Evolutionary conservation across 2,797 vertebrate genomes (phyloP).

Genomic region (Adelosebastes latens): DNA sequence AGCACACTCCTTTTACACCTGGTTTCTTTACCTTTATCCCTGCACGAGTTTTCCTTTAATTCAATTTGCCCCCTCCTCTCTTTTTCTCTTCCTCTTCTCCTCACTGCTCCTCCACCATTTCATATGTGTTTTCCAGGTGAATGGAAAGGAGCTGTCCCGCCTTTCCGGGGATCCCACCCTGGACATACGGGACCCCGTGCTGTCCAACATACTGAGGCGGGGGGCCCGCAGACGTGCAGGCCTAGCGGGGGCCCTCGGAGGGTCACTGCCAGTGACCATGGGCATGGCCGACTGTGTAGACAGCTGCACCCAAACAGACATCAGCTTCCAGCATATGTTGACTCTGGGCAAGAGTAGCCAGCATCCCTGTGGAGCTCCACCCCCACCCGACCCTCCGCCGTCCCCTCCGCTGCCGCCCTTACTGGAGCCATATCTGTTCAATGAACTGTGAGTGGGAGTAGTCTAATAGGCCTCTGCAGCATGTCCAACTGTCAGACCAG

Average conservation of each 20-base stretch:
- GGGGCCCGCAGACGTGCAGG: constrained; percentile 83
- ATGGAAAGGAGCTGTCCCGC: constrained; percentile 86
- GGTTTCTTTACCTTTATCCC: not conserved
- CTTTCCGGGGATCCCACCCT: constrained; percentile 85
- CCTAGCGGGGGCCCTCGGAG: constrained; percentile 53
- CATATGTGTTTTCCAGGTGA: constrained; percentile 76
- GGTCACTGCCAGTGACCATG: constrained; percentile 67
- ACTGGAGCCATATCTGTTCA: constrained; percentile 86
- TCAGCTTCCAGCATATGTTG: constrained; percentile 92
- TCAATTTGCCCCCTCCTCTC: not conserved
- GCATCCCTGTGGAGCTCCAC: constrained; percentile 82
- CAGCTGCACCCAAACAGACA: constrained; percentile 92
- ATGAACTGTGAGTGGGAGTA: constrained; percentile 85
- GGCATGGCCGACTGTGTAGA: constrained; percentile 87
- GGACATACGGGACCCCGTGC: constrained; percentile 84
- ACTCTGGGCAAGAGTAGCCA: constrained; percentile 84
- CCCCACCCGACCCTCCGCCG: constrained; percentile 73
- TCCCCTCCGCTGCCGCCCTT: constrained; percentile 76
- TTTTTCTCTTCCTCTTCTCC: not conserved
- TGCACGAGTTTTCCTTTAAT: not conserved
- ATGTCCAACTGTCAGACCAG: constrained; percentile 16
- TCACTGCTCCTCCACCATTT: not conserved
- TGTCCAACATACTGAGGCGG: constrained; percentile 85
- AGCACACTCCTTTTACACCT: not conserved
- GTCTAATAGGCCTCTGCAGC: constrained; percentile 26